A percentile compares a stretch with the other conserved stretches of the same genome.
Conservation (phyloP, 2,888 invertebrate genomes). For the Hirtodrosophila histrioides region DNA sequence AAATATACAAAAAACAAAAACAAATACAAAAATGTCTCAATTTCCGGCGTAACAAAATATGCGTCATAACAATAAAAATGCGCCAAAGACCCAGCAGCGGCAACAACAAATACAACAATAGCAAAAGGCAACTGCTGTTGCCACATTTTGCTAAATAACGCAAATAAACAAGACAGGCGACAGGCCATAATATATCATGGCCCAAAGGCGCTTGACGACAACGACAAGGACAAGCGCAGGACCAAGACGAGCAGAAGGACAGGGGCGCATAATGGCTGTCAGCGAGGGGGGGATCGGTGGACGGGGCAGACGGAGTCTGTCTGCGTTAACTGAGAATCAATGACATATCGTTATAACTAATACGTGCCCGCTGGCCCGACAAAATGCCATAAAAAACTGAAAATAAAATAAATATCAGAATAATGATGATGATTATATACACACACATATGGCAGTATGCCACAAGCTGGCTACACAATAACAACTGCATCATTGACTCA, state of each 20-base stretch:
- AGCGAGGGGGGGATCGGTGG: constrained; percentile 38
- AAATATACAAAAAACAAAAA: constrained; percentile 8
- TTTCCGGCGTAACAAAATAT: constrained; percentile 68
- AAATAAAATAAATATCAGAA: constrained; percentile 54
- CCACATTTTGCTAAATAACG: constrained; percentile 65
- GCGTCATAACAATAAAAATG: constrained; percentile 78
- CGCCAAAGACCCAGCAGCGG: constrained; percentile 17
- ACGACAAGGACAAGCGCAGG: constrained; percentile 6
- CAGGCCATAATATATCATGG: constrained; percentile 77
- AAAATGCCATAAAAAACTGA: constrained; percentile 54
- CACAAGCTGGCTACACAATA: constrained; percentile 25
- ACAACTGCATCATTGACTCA: constrained; percentile 42
- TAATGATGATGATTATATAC: constrained; percentile 61
- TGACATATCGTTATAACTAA: constrained; percentile 76
- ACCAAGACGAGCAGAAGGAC: constrained; percentile 14
- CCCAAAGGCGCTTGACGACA: constrained; percentile 74
- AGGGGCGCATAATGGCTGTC: constrained; percentile 61
- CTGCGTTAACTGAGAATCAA: constrained; percentile 73
- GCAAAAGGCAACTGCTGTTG: constrained; percentile 28
- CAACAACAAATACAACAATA: constrained; percentile 3
- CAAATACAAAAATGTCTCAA: constrained; percentile 64
- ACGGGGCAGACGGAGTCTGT: constrained; percentile 14
- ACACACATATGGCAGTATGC: constrained; percentile 17
- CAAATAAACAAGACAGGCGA: constrained; percentile 78
- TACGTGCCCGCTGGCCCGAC: constrained; percentile 66